These are phyloP conservation scores for Lepidotrigona ventralis DNA, from an alignment of 1,140 invertebrate genomes.

Conservation along the genomic window DNA sequence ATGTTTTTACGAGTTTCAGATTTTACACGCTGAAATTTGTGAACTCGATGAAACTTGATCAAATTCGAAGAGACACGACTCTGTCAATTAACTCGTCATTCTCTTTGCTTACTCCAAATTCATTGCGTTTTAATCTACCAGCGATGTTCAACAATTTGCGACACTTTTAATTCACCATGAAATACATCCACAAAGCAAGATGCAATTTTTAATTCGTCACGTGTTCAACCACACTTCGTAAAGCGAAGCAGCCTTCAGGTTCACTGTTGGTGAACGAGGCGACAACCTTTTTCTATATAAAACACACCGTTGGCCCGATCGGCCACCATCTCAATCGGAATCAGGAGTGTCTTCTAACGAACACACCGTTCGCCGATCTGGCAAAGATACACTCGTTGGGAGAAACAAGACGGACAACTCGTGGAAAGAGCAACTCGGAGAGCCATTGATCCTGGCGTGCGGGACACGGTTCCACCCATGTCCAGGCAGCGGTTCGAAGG, in stretches of 20 bases:
- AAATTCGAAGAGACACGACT: too few relatives aligned
- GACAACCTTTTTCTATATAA: slow-evolving; percentile 10
- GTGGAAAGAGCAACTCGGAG: slow-evolving; percentile 4
- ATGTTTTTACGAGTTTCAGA: too few relatives aligned
- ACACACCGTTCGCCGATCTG: slow-evolving; percentile 36
- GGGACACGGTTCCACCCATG: slow-evolving; percentile 57
- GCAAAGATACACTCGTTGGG: slow-evolving; percentile 18
- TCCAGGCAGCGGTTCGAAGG: slow-evolving; percentile 47
- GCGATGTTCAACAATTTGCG: neutral
- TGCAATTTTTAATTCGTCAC: neutral
- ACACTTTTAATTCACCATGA: neutral
- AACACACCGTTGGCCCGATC: neutral
- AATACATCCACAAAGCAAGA: too few relatives aligned
- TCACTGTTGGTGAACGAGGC: too few relatives aligned
- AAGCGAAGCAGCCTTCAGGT: neutral
- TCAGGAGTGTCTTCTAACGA: slow-evolving; percentile 60
- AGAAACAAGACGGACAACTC: neutral
- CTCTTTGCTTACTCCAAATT: too few relatives aligned
- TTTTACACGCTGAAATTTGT: too few relatives aligned
- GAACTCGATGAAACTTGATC: too few relatives aligned
- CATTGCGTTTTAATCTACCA: neutral
- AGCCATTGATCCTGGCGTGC: slow-evolving; percentile 57
- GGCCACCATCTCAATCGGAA: slow-evolving; percentile 45
- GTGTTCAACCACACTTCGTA: neutral
- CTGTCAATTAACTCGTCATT: too few relatives aligned